phyloP scores from a whole-genome alignment of 2,888 invertebrate genomes.

The Hirtodrosophila confusa region DNA sequence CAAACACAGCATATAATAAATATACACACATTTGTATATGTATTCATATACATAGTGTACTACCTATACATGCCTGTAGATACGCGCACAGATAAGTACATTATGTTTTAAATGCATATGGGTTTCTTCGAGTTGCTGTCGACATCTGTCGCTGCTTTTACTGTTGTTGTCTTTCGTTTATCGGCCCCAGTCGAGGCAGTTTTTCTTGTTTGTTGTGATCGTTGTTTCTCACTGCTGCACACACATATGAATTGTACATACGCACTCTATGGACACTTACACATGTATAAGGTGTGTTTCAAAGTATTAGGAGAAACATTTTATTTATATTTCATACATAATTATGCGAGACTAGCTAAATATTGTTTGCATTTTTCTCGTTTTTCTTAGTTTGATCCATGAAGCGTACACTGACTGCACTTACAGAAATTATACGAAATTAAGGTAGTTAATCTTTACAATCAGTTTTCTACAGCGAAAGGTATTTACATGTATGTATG shows the following conservation, averaged over 20 bases:
- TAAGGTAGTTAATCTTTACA: too few relatives aligned
- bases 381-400: too few relatives aligned
- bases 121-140: slow-evolving; percentile 32
- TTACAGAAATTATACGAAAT: too few relatives aligned
- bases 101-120: slow-evolving; percentile 38
- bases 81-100: slow-evolving; percentile 6
- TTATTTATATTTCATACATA: too few relatives aligned
- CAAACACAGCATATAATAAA: slow-evolving; percentile 32
- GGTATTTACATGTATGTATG: too few relatives aligned
- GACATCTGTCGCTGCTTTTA: slow-evolving; percentile 40
- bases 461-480: too few relatives aligned
- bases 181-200: slow-evolving; percentile 48
- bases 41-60: neutral
- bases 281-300: slow-evolving; percentile 8
- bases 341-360: too few relatives aligned
- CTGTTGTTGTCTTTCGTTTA: slow-evolving; percentile 33
- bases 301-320: too few relatives aligned
- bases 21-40: neutral
- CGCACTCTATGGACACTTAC: slow-evolving; percentile 5
- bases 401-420: too few relatives aligned
- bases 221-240: slow-evolving; percentile 46
- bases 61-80: slow-evolving; percentile 8
- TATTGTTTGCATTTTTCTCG: too few relatives aligned
- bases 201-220: slow-evolving; percentile 76
- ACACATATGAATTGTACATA: neutral